A percentile compares a stretch with the other conserved stretches of the same genome.
phyloP scores from a whole-genome alignment of 2,113 vertebrate species.

The Etia nguti region DNA sequence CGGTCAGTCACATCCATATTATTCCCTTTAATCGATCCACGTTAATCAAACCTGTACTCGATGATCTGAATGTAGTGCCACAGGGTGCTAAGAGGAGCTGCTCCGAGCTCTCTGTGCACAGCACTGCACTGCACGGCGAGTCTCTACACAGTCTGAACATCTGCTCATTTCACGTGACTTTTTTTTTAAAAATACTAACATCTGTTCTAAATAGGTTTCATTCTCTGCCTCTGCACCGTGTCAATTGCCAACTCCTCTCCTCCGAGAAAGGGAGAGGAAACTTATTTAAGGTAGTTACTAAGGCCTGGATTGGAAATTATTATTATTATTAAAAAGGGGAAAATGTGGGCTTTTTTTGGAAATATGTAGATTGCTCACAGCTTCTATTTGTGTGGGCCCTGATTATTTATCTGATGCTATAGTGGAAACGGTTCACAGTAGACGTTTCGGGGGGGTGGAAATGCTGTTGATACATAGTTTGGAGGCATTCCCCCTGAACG shows the following conservation, averaged over 20 bases:
- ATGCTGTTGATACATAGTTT: not conserved
- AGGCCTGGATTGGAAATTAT: not conserved
- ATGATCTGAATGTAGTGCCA: not conserved
- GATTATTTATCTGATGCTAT: not conserved
- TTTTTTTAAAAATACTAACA: slow-evolving; percentile 81
- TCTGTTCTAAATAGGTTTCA: slow-evolving; percentile 89
- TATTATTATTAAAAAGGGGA: not conserved
- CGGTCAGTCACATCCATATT: not conserved
- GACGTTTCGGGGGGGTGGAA: not conserved
- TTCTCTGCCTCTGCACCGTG: slow-evolving; percentile 83
- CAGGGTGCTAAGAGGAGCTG: not conserved
- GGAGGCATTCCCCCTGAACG: not conserved
- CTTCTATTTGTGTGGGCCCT: not conserved
- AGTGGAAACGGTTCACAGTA: not conserved
- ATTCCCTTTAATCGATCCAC: slow-evolving; percentile 20
- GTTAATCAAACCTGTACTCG: not conserved
- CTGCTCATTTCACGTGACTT: slow-evolving; percentile 88
- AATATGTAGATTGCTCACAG: not conserved
- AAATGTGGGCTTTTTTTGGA: not conserved
- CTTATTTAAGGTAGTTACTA: slow-evolving; percentile 5
- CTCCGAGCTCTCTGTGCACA: slow-evolving; percentile 50
- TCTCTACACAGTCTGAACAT: slow-evolving; percentile 77
- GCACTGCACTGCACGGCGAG: slow-evolving; percentile 62
- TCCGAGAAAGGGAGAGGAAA: slow-evolving; percentile 32
- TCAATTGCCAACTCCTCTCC: slow-evolving; percentile 75